Conservation (phyloP, 2,888 invertebrate species). For the Gnatocerus cornutus region DNA sequence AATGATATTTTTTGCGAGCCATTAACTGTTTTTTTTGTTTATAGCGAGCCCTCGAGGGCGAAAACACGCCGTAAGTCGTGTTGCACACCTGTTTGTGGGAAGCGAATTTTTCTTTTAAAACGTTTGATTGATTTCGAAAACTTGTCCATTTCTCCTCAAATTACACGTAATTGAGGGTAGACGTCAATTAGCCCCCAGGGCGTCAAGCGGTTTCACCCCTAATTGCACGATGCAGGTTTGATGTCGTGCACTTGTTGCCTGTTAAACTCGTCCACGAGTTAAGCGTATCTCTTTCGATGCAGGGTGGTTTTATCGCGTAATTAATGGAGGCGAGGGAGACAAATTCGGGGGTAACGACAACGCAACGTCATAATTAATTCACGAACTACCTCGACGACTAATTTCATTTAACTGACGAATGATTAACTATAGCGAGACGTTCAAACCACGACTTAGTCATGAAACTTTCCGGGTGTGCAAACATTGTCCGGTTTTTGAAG, state of each 20-base stretch:
- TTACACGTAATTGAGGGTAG: neutral
- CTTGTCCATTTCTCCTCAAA: neutral
- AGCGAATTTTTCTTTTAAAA: neutral
- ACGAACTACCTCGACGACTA: constrained; percentile 42
- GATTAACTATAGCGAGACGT: constrained; percentile 35
- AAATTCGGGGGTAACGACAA: constrained; percentile 25
- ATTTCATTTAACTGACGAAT: constrained; percentile 53
- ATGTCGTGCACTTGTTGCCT: constrained; percentile 24
- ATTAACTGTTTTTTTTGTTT: constrained; percentile 33
- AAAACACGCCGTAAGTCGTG: neutral
- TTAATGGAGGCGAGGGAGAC: constrained; percentile 28
- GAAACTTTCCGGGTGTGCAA: constrained; percentile 20
- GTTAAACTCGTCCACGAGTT: neutral
- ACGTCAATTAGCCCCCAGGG: neutral
- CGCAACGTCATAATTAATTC: constrained; percentile 46
- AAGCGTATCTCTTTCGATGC: constrained; percentile 12
- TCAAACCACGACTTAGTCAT: constrained; percentile 20
- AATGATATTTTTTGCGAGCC: constrained; percentile 38
- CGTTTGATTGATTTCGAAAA: no score
- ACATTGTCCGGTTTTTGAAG: constrained; percentile 19
- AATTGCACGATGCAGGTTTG: constrained; percentile 1
- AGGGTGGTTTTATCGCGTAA: constrained; percentile 18
- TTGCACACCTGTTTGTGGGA: neutral
- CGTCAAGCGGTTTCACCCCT: neutral
- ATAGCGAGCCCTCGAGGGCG: neutral